A percentile compares a stretch with the other conserved stretches of the same genome.
Conservation (phyloP, 2,888 invertebrate species). For the Acanthosepion pharaonis region DNA sequence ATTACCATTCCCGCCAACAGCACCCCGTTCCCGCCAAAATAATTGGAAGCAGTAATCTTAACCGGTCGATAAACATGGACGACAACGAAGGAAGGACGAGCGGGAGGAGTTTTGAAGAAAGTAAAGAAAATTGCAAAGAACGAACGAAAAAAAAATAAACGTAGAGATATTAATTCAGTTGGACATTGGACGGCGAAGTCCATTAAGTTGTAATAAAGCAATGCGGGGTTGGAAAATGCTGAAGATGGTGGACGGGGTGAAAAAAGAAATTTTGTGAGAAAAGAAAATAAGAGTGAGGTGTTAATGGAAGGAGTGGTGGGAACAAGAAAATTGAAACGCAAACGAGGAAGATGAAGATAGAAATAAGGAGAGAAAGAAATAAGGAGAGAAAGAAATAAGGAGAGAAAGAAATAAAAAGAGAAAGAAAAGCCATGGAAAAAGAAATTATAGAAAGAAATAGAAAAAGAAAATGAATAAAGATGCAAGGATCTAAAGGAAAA, state of each 20-base stretch:
- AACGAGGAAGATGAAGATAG: too few species aligned
- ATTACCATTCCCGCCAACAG: not conserved
- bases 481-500: too few species aligned
- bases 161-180: not conserved
- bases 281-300: too few species aligned
- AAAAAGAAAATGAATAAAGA: too few species aligned
- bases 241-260: too few species aligned
- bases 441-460: not conserved
- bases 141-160: not conserved
- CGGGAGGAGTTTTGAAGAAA: not conserved
- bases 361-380: too few species aligned
- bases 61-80: conserved; percentile 33
- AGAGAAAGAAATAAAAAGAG: too few species aligned
- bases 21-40: not conserved
- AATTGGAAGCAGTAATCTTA: not conserved
- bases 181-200: conserved; percentile 33
- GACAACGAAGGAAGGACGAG: conserved; percentile 9
- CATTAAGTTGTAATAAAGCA: conserved; percentile 23
- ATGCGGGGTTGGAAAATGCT: not conserved
- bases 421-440: not conserved
- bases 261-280: too few species aligned
- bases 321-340: too few species aligned
- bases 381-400: too few species aligned
- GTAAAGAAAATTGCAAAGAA: not conserved
- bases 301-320: too few species aligned